Percentiles rank a stretch among this genome's conserved stretches.
Evolutionary conservation across 23 tunicate genomes (phyloP).

Genomic region (Ascidia mentula): DNA sequence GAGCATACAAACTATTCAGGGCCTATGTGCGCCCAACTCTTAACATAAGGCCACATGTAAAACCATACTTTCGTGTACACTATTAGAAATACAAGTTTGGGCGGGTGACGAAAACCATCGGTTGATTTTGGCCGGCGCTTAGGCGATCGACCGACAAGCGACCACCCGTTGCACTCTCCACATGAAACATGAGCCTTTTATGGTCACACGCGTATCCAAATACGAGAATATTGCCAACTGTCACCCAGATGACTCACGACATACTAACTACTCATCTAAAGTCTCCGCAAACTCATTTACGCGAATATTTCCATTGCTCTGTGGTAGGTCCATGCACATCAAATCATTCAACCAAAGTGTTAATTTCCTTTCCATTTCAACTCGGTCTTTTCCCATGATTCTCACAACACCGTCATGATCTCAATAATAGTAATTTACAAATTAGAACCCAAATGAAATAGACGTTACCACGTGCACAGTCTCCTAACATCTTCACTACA

Average conservation of each 20-base stretch:
- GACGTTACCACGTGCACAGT: too few species aligned
- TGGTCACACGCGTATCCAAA: too few species aligned
- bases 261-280: too few species aligned
- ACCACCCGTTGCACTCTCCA: background rate
- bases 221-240: too few species aligned
- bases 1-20: background rate
- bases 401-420: background rate
- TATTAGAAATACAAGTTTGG: background rate
- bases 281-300: too few species aligned
- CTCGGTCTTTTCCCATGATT: background rate
- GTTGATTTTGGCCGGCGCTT: background rate
- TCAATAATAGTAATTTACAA: too few species aligned
- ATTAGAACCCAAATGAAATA: too few species aligned
- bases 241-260: too few species aligned
- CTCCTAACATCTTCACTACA: too few species aligned
- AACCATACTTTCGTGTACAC: background rate
- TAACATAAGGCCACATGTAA: background rate
- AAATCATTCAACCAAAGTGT: too few species aligned
- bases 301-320: too few species aligned
- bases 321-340: too few species aligned
- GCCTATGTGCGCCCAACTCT: background rate
- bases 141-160: background rate
- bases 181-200: background rate
- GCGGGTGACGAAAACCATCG: background rate
- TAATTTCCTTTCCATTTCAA: background rate